Conservation (phyloP, 2,888 invertebrate species). For the Uloborus plumipes region DNA sequence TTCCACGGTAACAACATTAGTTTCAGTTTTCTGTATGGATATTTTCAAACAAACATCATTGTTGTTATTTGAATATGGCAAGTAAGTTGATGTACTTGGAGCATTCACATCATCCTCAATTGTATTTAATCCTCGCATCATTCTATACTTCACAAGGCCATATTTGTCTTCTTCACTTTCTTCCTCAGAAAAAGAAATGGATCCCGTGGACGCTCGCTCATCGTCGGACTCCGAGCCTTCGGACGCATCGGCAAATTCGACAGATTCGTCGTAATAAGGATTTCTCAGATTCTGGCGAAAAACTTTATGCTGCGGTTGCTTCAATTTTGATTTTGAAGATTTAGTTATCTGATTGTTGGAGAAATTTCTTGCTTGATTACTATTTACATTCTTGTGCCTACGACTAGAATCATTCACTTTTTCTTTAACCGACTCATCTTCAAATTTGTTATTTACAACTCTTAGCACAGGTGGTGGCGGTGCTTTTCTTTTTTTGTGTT, state of each 20-base stretch:
- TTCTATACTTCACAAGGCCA: constrained; percentile 39
- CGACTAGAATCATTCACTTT: too few relatives aligned
- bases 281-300: neutral
- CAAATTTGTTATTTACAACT: too few relatives aligned
- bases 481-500: constrained; percentile 38
- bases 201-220: constrained; percentile 19
- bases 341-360: neutral
- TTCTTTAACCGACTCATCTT: too few relatives aligned
- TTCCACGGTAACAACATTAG: constrained; percentile 57
- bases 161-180: constrained; percentile 50
- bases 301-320: neutral
- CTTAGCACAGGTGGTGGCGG: constrained; percentile 23
- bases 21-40: constrained; percentile 58
- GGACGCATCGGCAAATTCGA: neutral
- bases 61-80: constrained; percentile 34
- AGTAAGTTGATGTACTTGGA: constrained; percentile 29
- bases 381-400: too few relatives aligned
- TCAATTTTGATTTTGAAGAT: neutral
- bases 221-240: constrained; percentile 19
- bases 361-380: neutral
- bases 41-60: constrained; percentile 55
- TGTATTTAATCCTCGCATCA: constrained; percentile 5
- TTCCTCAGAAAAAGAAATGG: constrained; percentile 39
- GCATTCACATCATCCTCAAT: constrained; percentile 2
- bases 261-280: too few relatives aligned